Conservation (phyloP, 37 sponge, comb jelly and placozoan species). For the Halichondria panicea region DNA sequence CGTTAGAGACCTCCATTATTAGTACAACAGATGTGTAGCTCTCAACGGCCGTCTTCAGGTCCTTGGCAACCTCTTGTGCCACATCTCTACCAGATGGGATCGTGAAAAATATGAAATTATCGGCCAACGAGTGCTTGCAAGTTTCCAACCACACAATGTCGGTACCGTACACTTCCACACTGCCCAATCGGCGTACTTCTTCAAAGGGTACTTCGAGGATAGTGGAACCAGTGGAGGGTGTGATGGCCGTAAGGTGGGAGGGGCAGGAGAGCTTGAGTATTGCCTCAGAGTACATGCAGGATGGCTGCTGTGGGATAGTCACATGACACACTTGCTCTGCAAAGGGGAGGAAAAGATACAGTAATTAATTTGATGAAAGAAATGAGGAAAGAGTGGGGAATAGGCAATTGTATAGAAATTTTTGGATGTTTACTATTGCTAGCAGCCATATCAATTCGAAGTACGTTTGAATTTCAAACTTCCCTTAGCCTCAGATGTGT, state of each 20-base stretch:
- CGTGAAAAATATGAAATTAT: slow-evolving; percentile 39
- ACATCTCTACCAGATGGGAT: slow-evolving; percentile 37
- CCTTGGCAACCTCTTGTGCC: slow-evolving; percentile 20
- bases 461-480: too few relatives aligned
- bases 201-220: slow-evolving; percentile 43
- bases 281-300: slow-evolving; percentile 38
- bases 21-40: slow-evolving; percentile 17
- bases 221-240: slow-evolving; percentile 36
- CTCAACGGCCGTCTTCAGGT: slow-evolving; percentile 51
- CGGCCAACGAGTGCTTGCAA: slow-evolving; percentile 27
- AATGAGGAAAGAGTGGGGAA: not conserved
- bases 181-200: slow-evolving; percentile 49
- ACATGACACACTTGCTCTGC: slow-evolving; percentile 77
- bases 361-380: too few relatives aligned
- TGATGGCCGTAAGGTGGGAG: slow-evolving; percentile 10
- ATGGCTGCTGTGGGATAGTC: slow-evolving; percentile 60
- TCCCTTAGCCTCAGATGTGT: not conserved
- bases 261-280: slow-evolving; percentile 55
- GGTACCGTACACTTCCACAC: slow-evolving; percentile 3
- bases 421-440: not conserved
- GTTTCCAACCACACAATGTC: slow-evolving; percentile 76
- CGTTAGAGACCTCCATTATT: slow-evolving; percentile 48
- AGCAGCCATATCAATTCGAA: not conserved
- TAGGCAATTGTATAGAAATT: too few relatives aligned
- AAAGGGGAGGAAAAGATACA: slow-evolving; percentile 13